phyloP scores from a whole-genome alignment of 1,140 invertebrate genomes.

The Drosophila insularis region DNA sequence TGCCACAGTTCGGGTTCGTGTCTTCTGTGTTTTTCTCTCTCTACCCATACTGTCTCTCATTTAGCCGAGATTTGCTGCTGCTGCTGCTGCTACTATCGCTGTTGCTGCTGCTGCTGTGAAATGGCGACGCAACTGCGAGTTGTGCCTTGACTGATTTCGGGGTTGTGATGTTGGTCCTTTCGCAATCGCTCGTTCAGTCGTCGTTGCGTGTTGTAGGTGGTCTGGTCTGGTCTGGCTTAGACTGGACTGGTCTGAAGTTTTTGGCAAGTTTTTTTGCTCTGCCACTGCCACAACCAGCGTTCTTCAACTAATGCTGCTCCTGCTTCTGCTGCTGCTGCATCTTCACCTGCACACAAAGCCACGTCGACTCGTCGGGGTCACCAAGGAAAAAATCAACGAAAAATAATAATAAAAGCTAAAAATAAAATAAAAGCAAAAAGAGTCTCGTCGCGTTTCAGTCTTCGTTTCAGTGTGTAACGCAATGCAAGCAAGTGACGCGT shows the following conservation, averaged over 20 bases:
- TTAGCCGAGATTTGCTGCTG: constrained; percentile 39
- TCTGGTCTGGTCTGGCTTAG: constrained; percentile 51
- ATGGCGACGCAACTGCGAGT: constrained; percentile 11
- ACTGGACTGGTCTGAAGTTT: constrained; percentile 41
- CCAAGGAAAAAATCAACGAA: constrained; percentile 1
- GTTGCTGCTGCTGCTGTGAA: constrained; percentile 40
- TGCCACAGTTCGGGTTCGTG: constrained; percentile 27
- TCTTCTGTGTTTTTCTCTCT: constrained; percentile 18
- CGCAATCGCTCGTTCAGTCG: constrained; percentile 72
- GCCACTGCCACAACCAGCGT: constrained; percentile 14
- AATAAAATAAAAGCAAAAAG: constrained; percentile 7
- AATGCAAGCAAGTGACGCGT: constrained; percentile 63
- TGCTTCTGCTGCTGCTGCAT: constrained; percentile 26
- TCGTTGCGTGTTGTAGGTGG: constrained; percentile 80
- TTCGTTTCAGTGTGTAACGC: constrained; percentile 53
- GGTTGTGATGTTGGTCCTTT: constrained; percentile 75
- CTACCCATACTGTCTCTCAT: constrained; percentile 40
- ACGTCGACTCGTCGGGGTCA: constrained; percentile 44
- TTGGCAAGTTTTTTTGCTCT: constrained; percentile 25
- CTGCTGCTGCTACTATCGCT: background rate
- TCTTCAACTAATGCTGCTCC: constrained; percentile 8
- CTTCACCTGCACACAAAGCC: constrained; percentile 36
- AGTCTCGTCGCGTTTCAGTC: constrained; percentile 67
- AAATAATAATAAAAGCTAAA: background rate
- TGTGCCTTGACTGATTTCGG: constrained; percentile 30